These are phyloP conservation scores for Enteromius thamalakanensis DNA, from an alignment of 2,797 vertebrate species.

Conservation along the genomic window DNA sequence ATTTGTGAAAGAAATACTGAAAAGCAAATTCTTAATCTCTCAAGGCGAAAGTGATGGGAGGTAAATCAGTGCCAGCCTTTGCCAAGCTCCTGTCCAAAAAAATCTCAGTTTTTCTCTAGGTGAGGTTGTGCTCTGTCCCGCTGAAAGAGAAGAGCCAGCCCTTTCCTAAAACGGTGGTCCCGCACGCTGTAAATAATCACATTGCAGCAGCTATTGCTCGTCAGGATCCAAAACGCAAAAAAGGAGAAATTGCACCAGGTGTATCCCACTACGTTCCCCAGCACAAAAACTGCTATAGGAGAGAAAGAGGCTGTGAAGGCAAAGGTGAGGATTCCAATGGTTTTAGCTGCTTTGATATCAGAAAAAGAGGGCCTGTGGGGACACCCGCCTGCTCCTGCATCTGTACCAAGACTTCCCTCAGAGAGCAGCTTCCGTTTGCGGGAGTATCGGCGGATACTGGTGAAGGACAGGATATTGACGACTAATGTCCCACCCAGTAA, in stretches of 20 bases:
- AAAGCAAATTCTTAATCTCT: constrained; percentile 8
- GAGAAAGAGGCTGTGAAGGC: constrained; percentile 83
- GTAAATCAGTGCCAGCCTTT: constrained; percentile 10
- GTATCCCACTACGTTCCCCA: constrained; percentile 83
- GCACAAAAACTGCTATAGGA: constrained; percentile 83
- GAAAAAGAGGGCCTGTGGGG: constrained; percentile 80
- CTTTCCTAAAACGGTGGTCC: constrained; percentile 83
- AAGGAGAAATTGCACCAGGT: constrained; percentile 87
- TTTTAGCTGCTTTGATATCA: constrained; percentile 85
- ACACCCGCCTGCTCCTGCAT: constrained; percentile 60
- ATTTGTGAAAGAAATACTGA: constrained; percentile 43
- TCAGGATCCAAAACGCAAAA: constrained; percentile 85
- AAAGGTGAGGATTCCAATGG: constrained; percentile 83
- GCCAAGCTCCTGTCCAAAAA: not conserved
- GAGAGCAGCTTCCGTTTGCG: constrained; percentile 78
- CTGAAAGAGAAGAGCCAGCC: constrained; percentile 79
- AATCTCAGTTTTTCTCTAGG: constrained; percentile 70
- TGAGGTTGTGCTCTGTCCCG: constrained; percentile 68
- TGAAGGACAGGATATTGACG: constrained; percentile 81
- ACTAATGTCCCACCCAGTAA: constrained; percentile 78
- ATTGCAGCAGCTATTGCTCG: constrained; percentile 86
- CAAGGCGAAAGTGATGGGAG: not conserved
- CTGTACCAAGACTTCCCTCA: constrained; percentile 67
- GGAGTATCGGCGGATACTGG: constrained; percentile 77
- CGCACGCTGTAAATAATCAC: constrained; percentile 84